Evolutionary conservation across 1,140 invertebrate genomes (phyloP), one percentile per base, ranked within the genome.

Genomic region (Drosophila ogumai): DNA sequence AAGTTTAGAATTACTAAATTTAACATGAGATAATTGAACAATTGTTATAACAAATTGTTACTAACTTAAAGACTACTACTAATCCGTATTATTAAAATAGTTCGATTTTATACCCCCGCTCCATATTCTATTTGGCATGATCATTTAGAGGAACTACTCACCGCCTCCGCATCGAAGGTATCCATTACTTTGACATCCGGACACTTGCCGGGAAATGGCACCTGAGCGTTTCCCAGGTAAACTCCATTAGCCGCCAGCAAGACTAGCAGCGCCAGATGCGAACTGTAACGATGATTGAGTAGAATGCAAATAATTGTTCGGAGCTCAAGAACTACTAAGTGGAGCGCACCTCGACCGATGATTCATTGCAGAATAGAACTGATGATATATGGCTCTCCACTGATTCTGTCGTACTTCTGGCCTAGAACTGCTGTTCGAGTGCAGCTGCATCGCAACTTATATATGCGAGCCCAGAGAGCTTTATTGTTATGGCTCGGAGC

Each of bases 131-230:
- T 6, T 7, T 36, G 17, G 2, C 50, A 54, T 22, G 52, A 55
- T 55, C 52, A n/a, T 38, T 55, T 6, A 38, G 13, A 10, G 13
- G 6, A 36, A 9, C 5, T 3, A 93, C 92, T 93, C 91, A 96
- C 95, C 90, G 87, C 93, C 4, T 92, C 71, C 2, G 94, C 76
- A 52, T 95, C 93, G 73, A 96, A 96, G 61, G 94, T 92, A 15
- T 91, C 79, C 91, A 95, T 93, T n/a, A 94, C 93, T 63, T 94
- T 93, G 0, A 96, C 93, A 34, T 95, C 93, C 3, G 95, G 95
- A 86, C 96, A 96, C 0, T 90, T 75, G 9, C 95, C 95, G 13
- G 95, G 92, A 75, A 95, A 94, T 1, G 95, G 94, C 4, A 96
- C 93, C 82, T 96, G 96, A 0, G 93, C 94, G 3, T 66, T 58